Conservation (phyloP, 30 jellyfish, hydroid and myxozoan species). For the Aurelia aurita complex sp. Pacific region DNA sequence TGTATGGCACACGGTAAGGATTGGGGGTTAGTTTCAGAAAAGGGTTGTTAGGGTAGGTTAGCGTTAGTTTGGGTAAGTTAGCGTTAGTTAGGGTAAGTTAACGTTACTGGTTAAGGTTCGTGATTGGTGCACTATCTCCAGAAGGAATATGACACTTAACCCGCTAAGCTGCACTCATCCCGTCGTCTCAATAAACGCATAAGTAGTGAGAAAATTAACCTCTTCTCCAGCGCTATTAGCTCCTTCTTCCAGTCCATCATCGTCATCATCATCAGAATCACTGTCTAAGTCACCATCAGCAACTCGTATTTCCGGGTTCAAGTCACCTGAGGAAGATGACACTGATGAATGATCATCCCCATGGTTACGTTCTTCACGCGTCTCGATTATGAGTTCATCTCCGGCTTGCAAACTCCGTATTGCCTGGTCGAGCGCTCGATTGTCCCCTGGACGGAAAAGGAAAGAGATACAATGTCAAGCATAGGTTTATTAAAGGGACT, state of each 20-base stretch:
- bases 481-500: no score
- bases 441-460: conserved; percentile 8
- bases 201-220: background rate
- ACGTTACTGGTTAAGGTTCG: no score
- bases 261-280: conserved; percentile 76
- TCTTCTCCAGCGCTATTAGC: conserved; percentile 69
- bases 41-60: no score
- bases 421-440: conserved; percentile 37
- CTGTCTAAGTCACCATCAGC: conserved; percentile 31
- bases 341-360: conserved; percentile 25
- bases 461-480: no score
- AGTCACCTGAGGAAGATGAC: conserved; percentile 28
- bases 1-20: no score
- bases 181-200: no score
- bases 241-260: conserved; percentile 52
- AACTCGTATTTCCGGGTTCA: conserved; percentile 16
- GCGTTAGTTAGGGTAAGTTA: no score
- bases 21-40: no score
- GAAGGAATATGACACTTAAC: no score
- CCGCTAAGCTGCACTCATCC: no score
- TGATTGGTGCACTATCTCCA: no score
- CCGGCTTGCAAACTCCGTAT: conserved; percentile 34
- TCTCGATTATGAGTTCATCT: conserved; percentile 50
- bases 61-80: no score
- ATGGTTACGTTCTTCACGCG: conserved; percentile 18